phyloP scores from a whole-genome alignment of 2,888 invertebrate genomes.

The Halocaridina rubra region DNA sequence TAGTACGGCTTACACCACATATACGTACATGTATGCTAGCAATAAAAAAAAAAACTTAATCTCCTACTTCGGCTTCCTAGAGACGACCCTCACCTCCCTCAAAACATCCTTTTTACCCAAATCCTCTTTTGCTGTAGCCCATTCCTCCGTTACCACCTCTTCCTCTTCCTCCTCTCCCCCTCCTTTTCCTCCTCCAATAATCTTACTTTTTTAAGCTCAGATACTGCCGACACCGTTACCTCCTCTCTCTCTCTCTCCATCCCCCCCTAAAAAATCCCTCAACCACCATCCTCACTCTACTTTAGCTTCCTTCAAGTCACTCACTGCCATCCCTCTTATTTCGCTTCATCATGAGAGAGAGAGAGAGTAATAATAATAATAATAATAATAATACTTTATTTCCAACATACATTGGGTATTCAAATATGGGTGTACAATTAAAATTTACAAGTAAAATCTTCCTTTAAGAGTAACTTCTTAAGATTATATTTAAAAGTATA shows the following conservation, averaged over 20 bases:
- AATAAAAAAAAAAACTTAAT: too few species aligned
- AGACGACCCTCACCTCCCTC: background rate
- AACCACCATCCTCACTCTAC: background rate
- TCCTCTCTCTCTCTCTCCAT: background rate
- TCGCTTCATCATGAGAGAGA: background rate
- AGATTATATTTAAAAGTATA: too few species aligned
- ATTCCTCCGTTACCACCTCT: background rate
- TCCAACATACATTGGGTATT: too few species aligned
- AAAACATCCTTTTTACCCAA: background rate
- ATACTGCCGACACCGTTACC: background rate
- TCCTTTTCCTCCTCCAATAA: background rate
- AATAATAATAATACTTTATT: too few species aligned
- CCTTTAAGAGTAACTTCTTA: too few species aligned
- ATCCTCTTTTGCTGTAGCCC: background rate
- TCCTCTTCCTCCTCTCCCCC: background rate
- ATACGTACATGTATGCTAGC: too few species aligned
- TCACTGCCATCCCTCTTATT: background rate
- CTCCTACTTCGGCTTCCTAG: background rate
- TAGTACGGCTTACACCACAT: too few species aligned
- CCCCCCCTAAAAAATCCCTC: background rate
- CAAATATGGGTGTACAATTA: too few species aligned
- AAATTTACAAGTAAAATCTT: too few species aligned
- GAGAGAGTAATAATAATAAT: background rate
- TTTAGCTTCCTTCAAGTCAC: background rate
- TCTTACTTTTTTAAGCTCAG: background rate